Conservation (phyloP, 2,797 vertebrate species). For the Lithobates sylvaticus region DNA sequence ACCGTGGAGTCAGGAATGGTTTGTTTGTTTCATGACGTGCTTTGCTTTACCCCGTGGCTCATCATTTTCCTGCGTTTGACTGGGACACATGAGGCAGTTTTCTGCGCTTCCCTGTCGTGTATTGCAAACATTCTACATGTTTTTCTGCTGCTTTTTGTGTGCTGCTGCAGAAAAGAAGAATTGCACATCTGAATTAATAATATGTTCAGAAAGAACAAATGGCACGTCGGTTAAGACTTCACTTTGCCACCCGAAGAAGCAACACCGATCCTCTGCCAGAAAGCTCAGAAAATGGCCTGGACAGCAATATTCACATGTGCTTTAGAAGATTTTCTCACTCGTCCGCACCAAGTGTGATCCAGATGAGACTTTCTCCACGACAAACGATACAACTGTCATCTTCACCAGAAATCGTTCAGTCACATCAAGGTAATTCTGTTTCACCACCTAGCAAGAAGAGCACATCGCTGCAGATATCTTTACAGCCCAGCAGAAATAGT, state of each 20-base stretch:
- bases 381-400: slow-evolving; percentile 73
- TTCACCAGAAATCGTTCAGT: slow-evolving; percentile 76
- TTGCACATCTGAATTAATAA: slow-evolving; percentile 77
- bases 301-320: slow-evolving; percentile 70
- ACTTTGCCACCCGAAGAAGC: slow-evolving; percentile 92
- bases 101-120: slow-evolving; percentile 77
- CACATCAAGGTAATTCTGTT: slow-evolving; percentile 76
- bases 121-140: slow-evolving; percentile 78
- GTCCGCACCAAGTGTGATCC: slow-evolving; percentile 75
- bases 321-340: slow-evolving; percentile 72
- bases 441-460: slow-evolving; percentile 87
- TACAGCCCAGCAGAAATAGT: slow-evolving; percentile 80
- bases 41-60: slow-evolving; percentile 76
- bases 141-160: slow-evolving; percentile 81
- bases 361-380: slow-evolving; percentile 83
- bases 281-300: slow-evolving; percentile 82
- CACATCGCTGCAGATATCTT: slow-evolving; percentile 85
- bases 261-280: slow-evolving; percentile 90
- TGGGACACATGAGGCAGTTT: slow-evolving; percentile 75
- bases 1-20: slow-evolving; percentile 76
- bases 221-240: slow-evolving; percentile 90
- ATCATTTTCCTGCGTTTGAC: slow-evolving; percentile 70
- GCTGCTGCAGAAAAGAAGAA: slow-evolving; percentile 67
- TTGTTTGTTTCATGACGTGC: slow-evolving; percentile 74
- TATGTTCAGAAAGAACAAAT: slow-evolving; percentile 88